Percentiles rank a stretch among this genome's conserved stretches.
These are phyloP conservation scores for Lytechinus pictus DNA, from an alignment of 35 echinoderm and acorn worm species.

Conservation along the genomic window DNA sequence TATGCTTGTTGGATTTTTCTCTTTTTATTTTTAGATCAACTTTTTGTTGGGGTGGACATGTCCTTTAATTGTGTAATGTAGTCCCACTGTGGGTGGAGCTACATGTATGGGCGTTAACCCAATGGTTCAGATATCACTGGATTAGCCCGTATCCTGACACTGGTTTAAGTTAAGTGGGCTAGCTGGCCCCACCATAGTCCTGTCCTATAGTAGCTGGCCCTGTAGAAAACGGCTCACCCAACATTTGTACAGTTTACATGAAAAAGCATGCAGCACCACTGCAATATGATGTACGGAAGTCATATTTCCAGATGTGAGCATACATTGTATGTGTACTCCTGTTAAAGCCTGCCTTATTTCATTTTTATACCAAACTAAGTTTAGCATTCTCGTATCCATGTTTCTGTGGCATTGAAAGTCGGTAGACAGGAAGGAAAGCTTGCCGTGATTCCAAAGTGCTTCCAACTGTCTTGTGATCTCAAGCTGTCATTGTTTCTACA, in stretches of 20 bases:
- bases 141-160: no score
- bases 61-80: no score
- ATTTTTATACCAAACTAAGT: not conserved
- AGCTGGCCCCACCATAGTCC: no score
- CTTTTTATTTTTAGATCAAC: no score
- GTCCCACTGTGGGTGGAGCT: no score
- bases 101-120: no score
- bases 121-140: no score
- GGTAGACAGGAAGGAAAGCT: not conserved
- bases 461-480: slow-evolving; percentile 16
- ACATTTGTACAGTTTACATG: not conserved
- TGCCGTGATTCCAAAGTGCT: not conserved
- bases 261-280: not conserved
- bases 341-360: no score
- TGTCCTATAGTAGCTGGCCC: no score
- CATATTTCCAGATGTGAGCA: not conserved
- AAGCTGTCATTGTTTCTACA: not conserved
- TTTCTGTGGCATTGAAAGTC: not conserved
- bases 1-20: no score
- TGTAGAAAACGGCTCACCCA: not conserved
- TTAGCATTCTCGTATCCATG: not conserved
- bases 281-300: not conserved
- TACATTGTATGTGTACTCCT: not conserved
- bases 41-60: no score
- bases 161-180: no score